These are phyloP conservation scores for Drosophila funebris DNA, from an alignment of 1,140 invertebrate genomes.

Conservation along the genomic window DNA sequence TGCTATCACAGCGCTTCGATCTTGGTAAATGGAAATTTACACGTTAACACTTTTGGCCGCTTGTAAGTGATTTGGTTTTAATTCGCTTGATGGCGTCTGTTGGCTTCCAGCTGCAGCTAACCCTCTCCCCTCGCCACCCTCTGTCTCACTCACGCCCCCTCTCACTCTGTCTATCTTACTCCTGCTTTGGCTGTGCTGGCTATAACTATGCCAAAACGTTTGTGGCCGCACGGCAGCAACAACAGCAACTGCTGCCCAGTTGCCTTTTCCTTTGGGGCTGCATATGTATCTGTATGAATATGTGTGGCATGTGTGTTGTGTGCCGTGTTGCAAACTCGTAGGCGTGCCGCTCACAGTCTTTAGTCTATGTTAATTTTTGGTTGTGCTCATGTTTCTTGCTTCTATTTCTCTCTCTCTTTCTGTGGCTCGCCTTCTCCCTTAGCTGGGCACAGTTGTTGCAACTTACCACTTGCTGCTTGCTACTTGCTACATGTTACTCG, in stretches of 20 bases:
- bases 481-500: background rate
- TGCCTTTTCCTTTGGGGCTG: conserved; percentile 44
- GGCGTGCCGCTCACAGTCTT: conserved; percentile 58
- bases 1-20: conserved; percentile 74
- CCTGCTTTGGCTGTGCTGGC: background rate
- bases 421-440: background rate
- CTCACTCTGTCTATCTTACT: background rate
- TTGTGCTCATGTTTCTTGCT: conserved; percentile 53
- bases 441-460: conserved; percentile 11
- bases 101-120: conserved; percentile 42
- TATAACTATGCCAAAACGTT: conserved; percentile 50
- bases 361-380: conserved; percentile 73
- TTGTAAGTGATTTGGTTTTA: conserved; percentile 82
- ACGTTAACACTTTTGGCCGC: conserved; percentile 81
- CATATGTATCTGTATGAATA: background rate
- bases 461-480: conserved; percentile 25
- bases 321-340: conserved; percentile 48
- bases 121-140: background rate
- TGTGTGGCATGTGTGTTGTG: conserved; percentile 31
- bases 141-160: background rate
- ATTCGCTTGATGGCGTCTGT: conserved; percentile 79
- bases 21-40: conserved; percentile 81
- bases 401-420: background rate
- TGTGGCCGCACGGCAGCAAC: conserved; percentile 49
- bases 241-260: conserved; percentile 27